Base-by-base conservation (phyloP, 2,797 vertebrate species). In the Hyperoplus immaculatus region DNA sequence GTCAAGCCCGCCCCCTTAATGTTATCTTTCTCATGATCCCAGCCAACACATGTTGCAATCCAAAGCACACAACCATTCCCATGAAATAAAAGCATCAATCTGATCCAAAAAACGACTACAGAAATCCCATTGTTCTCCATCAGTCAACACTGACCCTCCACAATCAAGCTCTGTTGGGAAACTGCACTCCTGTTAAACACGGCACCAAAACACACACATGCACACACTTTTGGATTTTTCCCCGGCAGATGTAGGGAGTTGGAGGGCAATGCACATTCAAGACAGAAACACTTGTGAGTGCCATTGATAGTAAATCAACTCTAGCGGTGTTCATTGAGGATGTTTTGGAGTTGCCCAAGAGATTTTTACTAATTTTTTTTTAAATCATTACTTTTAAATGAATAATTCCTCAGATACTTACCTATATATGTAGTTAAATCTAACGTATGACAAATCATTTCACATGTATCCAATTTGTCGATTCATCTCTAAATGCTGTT, bases 101-200 rank as follows among this genome's bases (percentile, higher is more conserved):
- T 82, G 85, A 83, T 90, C 92, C 81, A 60, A 87, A 29, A 29
- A 78, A 80, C 39, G 4, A 18, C 77, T 88, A 96, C 95, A 96
- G 92, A 94, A 94, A 94, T 80, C 82, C 91, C 77, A 91, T 94
- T 94, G 90, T 94, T 93, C 87, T 86, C 81, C 70, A 76, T 88
- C 62, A 64, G 79, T 65, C 55, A 82, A 80, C 58, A 55, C 9
- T 73, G 69, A 83, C 71, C 69, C 77, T 78, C 69, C 43, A 57
- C 69, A 85, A 77, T 84, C 81, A 75, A 51, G 57, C 81, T 68
- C 64, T 84, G 69, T 69, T 78, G 88, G 66, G 69, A 88, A 87
- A 75, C 65, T 75, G 67, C 59, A 77, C 74, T 68, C 41, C 38
- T 63, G 21, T 55, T 57, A 62, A 74, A 79, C 42, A 72, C 46